Percentiles rank a stretch among this genome's conserved stretches.
phyloP scores from a whole-genome alignment of 1,140 invertebrate genomes.

The Scaptomyza hsui region DNA sequence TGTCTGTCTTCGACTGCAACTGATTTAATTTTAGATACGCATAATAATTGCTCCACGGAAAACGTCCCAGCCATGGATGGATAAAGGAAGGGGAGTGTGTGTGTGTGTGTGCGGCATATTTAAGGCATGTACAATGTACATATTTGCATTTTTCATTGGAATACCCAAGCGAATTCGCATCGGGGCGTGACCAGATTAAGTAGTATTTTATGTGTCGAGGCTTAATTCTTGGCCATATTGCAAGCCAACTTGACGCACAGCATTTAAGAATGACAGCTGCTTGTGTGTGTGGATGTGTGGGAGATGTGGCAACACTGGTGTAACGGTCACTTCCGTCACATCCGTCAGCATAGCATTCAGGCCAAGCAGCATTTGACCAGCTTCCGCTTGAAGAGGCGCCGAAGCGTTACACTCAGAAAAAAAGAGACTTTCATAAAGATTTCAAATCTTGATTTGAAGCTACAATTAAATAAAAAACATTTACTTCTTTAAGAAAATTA shows the following conservation, averaged over 20 bases:
- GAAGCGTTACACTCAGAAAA: neutral
- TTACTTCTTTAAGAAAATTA: too few relatives aligned
- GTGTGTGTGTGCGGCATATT: constrained; percentile 7
- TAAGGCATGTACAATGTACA: constrained; percentile 4
- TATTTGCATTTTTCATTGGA: constrained; percentile 44
- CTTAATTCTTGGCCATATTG: constrained; percentile 1
- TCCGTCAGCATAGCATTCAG: constrained; percentile 57
- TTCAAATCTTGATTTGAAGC: too few relatives aligned
- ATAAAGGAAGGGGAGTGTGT: neutral
- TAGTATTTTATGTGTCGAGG: constrained; percentile 1
- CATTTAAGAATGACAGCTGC: constrained; percentile 5
- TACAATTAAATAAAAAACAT: too few relatives aligned
- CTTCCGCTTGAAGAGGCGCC: constrained; percentile 44
- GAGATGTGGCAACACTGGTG: neutral
- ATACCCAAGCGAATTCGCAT: constrained; percentile 9
- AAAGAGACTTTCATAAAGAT: too few relatives aligned
- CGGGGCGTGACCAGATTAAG: constrained; percentile 36
- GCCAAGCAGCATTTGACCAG: constrained; percentile 62
- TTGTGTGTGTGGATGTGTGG: too few relatives aligned
- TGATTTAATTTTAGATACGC: constrained; percentile 65
- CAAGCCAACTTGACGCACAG: constrained; percentile 16
- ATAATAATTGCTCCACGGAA: constrained; percentile 41
- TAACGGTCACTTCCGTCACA: constrained; percentile 51
- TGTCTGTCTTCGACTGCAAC: constrained; percentile 32
- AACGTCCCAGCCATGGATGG: neutral